Conservation (phyloP, 1,140 invertebrate genomes). For the Conus ventricosus region DNA sequence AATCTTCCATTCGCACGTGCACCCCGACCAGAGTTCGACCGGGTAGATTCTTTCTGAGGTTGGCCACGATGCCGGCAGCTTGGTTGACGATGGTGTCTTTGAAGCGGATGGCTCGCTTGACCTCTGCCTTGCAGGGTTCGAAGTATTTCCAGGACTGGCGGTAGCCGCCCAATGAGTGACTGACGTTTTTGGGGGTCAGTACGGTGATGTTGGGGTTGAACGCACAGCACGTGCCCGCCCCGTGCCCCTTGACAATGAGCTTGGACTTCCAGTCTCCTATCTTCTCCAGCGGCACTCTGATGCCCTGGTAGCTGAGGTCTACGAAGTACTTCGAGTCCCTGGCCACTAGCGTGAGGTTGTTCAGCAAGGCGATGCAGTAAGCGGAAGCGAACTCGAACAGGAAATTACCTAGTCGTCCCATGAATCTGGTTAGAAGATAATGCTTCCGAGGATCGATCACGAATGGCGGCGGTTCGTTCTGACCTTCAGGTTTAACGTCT, state of each 20-base stretch:
- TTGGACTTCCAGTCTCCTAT: neutral
- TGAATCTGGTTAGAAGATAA: neutral
- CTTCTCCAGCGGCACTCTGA: neutral
- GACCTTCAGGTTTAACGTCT: too few relatives aligned
- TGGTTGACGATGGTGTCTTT: slow-evolving; percentile 15
- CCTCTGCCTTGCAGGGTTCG: slow-evolving; percentile 23
- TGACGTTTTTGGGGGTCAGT: neutral
- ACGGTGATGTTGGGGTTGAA: slow-evolving; percentile 15
- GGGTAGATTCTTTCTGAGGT: neutral
- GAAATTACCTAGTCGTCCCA: slow-evolving; percentile 44
- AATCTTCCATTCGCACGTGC: slow-evolving; percentile 49
- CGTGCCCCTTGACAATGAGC: neutral
- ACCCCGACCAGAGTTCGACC: slow-evolving; percentile 39
- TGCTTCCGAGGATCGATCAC: too few relatives aligned
- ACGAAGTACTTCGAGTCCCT: neutral
- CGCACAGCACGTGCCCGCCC: neutral
- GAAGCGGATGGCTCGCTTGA: slow-evolving; percentile 36
- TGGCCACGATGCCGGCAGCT: slow-evolving; percentile 19
- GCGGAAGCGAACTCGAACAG: slow-evolving; percentile 57
- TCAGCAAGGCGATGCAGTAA: slow-evolving; percentile 42
- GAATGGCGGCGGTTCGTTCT: too few relatives aligned
- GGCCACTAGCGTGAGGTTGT: slow-evolving; percentile 37
- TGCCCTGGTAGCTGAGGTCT: neutral
- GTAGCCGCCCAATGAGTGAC: slow-evolving; percentile 30
- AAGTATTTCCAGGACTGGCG: slow-evolving; percentile 54